Conservation (phyloP, 2,113 vertebrate genomes). For the Cnemophilus loriae region DNA sequence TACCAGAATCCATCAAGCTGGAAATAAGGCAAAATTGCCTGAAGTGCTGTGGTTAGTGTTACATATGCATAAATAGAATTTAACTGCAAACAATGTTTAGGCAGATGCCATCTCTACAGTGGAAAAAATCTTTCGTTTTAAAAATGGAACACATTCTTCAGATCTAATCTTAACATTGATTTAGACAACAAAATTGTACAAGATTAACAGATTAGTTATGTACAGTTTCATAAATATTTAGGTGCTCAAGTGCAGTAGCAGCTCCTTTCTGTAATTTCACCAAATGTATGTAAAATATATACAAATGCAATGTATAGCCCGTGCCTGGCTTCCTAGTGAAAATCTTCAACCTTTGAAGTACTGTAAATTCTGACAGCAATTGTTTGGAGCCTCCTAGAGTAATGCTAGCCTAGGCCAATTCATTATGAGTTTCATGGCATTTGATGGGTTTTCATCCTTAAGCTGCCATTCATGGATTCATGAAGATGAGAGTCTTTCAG, state of each 20-base stretch:
- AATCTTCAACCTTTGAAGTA: background rate
- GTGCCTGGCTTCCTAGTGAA: background rate
- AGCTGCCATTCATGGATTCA: background rate
- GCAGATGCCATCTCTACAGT: background rate
- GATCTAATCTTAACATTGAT: background rate
- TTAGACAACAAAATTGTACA: background rate
- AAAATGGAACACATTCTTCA: background rate
- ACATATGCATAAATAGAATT: background rate
- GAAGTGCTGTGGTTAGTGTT: background rate
- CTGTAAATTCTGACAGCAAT: background rate
- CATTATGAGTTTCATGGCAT: background rate
- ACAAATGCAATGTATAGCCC: background rate
- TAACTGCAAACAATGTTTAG: background rate
- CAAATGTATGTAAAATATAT: background rate
- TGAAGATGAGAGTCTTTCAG: background rate
- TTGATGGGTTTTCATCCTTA: background rate
- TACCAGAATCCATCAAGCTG: background rate
- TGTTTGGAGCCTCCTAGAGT: background rate
- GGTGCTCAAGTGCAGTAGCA: background rate
- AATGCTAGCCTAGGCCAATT: background rate
- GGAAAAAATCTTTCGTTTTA: background rate
- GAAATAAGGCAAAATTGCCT: background rate
- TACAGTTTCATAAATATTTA: background rate
- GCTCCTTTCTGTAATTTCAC: background rate
- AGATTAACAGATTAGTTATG: background rate